phyloP scores from a whole-genome alignment of 2,113 vertebrate species.

The Mungos mungo region DNA sequence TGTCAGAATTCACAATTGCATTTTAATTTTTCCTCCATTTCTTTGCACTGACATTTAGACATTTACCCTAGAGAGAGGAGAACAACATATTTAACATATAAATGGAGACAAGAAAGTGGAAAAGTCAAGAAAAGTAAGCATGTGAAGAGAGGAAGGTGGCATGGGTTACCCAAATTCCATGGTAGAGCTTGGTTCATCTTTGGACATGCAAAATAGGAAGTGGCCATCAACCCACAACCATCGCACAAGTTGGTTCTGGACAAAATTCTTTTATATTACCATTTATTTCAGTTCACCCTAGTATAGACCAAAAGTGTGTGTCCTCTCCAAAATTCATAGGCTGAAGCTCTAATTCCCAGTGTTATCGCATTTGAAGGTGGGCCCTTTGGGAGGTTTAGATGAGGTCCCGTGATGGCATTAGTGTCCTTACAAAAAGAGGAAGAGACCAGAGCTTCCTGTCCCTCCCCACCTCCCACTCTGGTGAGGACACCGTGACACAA shows the following conservation, averaged over 20 bases:
- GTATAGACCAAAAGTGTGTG: background rate
- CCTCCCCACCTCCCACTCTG: background rate
- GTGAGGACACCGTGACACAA: background rate
- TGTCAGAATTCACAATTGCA: background rate
- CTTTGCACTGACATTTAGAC: background rate
- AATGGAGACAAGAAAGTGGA: background rate
- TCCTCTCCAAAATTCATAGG: background rate
- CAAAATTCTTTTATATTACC: background rate
- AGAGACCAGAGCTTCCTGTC: background rate
- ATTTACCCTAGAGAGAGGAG: background rate
- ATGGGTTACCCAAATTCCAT: background rate
- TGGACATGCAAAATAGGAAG: background rate
- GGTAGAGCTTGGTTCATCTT: background rate
- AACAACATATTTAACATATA: background rate
- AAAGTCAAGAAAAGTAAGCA: background rate
- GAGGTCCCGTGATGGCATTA: background rate
- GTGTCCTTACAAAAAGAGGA: background rate
- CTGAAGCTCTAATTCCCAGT: background rate
- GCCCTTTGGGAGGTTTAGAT: background rate
- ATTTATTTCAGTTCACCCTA: background rate
- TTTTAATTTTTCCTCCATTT: background rate
- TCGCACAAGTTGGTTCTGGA: background rate
- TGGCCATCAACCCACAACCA: background rate
- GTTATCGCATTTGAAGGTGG: background rate
- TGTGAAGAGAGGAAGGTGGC: background rate